phyloP scores from a whole-genome alignment of 2,888 invertebrate species.

The Napeogenes inachia region DNA sequence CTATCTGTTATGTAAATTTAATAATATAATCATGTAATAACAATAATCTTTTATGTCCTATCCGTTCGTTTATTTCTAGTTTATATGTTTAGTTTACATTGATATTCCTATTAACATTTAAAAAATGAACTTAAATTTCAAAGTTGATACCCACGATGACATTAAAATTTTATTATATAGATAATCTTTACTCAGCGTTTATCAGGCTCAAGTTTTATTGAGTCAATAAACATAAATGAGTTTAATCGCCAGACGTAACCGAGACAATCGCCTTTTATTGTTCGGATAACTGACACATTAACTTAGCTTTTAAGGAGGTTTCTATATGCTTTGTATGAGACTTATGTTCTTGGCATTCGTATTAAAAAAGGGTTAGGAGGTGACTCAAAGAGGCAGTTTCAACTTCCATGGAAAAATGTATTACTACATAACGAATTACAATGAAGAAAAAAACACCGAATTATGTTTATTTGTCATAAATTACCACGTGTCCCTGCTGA shows the following conservation, averaged over 20 bases:
- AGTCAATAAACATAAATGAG: constrained; percentile 39
- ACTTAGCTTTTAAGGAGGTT: neutral
- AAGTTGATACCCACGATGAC: constrained; percentile 15
- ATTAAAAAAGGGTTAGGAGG: too few relatives aligned
- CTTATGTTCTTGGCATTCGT: too few relatives aligned
- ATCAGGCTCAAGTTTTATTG: constrained; percentile 38
- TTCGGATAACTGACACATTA: constrained; percentile 17
- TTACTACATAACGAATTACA: too few relatives aligned
- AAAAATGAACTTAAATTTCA: constrained; percentile 14
- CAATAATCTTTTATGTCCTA: neutral
- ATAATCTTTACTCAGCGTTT: constrained; percentile 33
- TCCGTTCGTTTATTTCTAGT: too few relatives aligned
- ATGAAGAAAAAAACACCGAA: neutral
- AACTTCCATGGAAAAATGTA: too few relatives aligned
- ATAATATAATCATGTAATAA: neutral
- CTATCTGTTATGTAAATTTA: too few relatives aligned
- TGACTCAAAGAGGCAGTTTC: too few relatives aligned
- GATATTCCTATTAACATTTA: neutral
- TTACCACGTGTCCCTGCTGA: constrained; percentile 26
- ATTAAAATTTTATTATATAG: constrained; percentile 31
- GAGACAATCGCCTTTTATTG: constrained; percentile 20
- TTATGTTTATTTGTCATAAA: constrained; percentile 28
- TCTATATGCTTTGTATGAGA: neutral
- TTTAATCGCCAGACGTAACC: constrained; percentile 22
- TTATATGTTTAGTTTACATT: neutral